A percentile compares a stretch with the other conserved stretches of the same genome.
phyloP scores from a whole-genome alignment of 2,797 vertebrate species.

The Philypnodon macrostomus region DNA sequence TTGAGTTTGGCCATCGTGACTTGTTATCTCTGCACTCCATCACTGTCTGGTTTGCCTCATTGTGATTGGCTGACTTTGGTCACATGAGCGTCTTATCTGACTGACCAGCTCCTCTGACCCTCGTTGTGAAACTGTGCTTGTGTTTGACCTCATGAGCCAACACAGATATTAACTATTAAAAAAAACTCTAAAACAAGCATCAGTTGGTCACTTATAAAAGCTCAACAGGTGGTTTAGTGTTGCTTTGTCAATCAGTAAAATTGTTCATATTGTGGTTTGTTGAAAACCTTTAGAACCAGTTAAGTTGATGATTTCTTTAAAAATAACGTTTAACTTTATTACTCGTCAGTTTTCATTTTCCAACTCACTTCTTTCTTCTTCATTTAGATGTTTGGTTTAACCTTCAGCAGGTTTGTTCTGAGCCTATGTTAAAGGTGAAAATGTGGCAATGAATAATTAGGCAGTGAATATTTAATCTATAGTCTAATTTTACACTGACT shows the following conservation, averaged over 20 bases:
- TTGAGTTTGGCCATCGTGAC: constrained; percentile 55
- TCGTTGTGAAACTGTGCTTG: constrained; percentile 56
- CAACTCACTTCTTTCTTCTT: too few relatives aligned
- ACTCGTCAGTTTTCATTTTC: too few relatives aligned
- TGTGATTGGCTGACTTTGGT: constrained; percentile 40
- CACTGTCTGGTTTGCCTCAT: constrained; percentile 53
- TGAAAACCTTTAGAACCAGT: too few relatives aligned
- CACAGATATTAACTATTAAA: constrained; percentile 57
- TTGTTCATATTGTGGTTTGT: background rate
- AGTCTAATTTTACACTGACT: too few relatives aligned
- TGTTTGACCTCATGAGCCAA: constrained; percentile 51
- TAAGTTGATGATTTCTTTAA: too few relatives aligned
- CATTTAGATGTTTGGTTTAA: too few relatives aligned
- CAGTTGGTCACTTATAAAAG: constrained; percentile 23
- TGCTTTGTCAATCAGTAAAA: constrained; percentile 1
- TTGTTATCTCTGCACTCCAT: constrained; percentile 67
- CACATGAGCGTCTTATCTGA: constrained; percentile 61
- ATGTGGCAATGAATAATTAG: too few relatives aligned
- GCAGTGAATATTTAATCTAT: too few relatives aligned
- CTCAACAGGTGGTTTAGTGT: constrained; percentile 2
- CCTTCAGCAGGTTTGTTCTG: too few relatives aligned
- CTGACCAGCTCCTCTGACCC: constrained; percentile 54
- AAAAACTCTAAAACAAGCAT: constrained; percentile 30
- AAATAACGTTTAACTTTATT: too few relatives aligned
- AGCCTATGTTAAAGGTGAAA: too few relatives aligned